Evolutionary conservation across 1,140 invertebrate species (phyloP), one percentile per base, ranked within the genome.

Genomic region (Drosophila neocordata): DNA sequence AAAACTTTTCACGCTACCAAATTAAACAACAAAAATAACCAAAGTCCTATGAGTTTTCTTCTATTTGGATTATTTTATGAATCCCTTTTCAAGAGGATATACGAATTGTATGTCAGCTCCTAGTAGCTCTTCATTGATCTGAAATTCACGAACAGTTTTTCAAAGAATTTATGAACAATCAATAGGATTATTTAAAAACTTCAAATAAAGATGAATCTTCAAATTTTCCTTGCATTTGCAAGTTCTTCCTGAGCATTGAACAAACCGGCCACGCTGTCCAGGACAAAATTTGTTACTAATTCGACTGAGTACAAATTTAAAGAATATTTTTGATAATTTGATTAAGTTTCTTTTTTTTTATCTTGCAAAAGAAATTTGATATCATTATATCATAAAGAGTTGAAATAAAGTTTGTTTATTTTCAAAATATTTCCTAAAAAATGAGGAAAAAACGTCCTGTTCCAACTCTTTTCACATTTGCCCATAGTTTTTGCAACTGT

Each of bases 11-110:
- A 52, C 65, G 68, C 78, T 75, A 70, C 74, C 70, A 82, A 85
- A 85, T 85, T 87, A 85, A 85, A 87, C 77, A 78, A 78, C 59
- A 76, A 81, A 70, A 65, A 56, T 71, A 61, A 38, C 59, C 68
- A 77, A 77, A 83, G 79, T 68, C 41, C 65, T 22, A 24, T 38
- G 51, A 65, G 44, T 72, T 73, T 48, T 53, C 34, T 56, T 12
- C 1, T 20, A 9, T 48, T 41, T 22, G 27, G 15, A 37, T 31
- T 44, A 31, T 13, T 51, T 38, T 58, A 13, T 53, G 18, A 2
- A 60, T 38, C 7, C 38, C 62, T 52, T 13, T 41, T 37, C 34
- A 15, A n/a, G 53, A 5, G 58, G 65, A 67, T 69, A 35, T 75
- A 64, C 66, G 18, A 77, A 65, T 70, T 74, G 38, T 80, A 77